Evolutionary conservation across 2,888 invertebrate genomes (phyloP), one percentile per base, ranked within the genome.

Genomic region (Uloborus plumipes): DNA sequence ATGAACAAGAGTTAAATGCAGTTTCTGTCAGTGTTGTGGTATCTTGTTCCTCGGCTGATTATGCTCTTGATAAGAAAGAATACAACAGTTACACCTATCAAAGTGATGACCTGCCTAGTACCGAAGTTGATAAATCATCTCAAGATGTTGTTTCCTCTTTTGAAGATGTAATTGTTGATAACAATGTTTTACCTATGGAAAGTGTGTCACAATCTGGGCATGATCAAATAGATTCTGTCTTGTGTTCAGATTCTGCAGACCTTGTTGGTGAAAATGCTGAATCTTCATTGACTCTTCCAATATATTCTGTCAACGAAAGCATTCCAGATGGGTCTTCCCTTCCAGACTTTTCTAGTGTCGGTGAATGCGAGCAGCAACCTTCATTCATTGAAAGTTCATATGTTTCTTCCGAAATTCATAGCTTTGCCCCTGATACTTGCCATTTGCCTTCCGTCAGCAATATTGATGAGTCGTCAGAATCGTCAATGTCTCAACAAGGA

Each of bases 21-120:
- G 3, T 66, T 6, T 66, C 59, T 6, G 65, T 59, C 13, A 67
- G 59, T 14, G 49, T 50, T 18, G 22, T 66, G 13, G 75, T 75
- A 13, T 75, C 75, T 58, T 75, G 75, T 26, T 75, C 75, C 22
- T 58, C 59, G 50, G 55, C 39, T 31, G 59, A 75, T 16, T 67
- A 59, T 20, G n/a, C 59, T 59, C 50, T 55, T 31, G 67, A 50
- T 18, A 39, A 67, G 15, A 47, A 65, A 7, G 47, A 15, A 26
- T 20, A 59, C n/a, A 59, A 26, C 18, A 74, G 65, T 16, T 75
- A 67, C 59, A 22, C 55, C 16, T 66, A 67, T 50, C 55, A 50
- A 13, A 49, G 51, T 11, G 39, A 18, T 18, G 73, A 65, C 13
- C 64, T 73, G 20, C 39, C 53, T 7, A 53, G 18, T 6, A 3